Percentiles rank a stretch among this genome's conserved stretches.
Evolutionary conservation across 2,113 vertebrate genomes (phyloP).

Genomic region (Dendropsophus ebraccatus): DNA sequence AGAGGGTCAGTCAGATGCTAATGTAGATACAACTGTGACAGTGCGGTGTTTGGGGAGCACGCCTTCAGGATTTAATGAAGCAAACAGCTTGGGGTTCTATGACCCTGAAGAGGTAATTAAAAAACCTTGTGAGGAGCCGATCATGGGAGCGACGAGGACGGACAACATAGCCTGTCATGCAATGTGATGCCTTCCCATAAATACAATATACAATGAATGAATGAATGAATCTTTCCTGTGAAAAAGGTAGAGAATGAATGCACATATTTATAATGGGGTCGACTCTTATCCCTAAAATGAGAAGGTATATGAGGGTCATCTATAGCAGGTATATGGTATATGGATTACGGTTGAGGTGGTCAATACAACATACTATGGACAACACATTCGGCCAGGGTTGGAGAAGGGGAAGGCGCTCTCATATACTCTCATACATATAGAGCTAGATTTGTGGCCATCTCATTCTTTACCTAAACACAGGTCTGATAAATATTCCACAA

Average conservation of each 20-base stretch:
- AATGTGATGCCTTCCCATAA: background rate
- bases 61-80: constrained; percentile 80
- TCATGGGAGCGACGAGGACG: background rate
- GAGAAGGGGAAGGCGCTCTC: too few species aligned
- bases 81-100: constrained; percentile 76
- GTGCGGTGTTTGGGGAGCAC: constrained; percentile 69
- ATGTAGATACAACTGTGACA: constrained; percentile 87
- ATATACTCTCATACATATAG: too few species aligned
- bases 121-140: constrained; percentile 54
- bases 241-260: background rate
- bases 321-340: background rate
- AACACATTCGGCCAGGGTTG: too few species aligned
- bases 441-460: too few species aligned
- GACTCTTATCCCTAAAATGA: too few species aligned
- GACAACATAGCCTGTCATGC: background rate
- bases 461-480: too few species aligned
- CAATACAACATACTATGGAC: background rate
- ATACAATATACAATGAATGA: background rate
- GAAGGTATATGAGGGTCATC: too few species aligned
- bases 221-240: background rate
- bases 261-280: background rate
- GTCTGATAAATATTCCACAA: too few species aligned
- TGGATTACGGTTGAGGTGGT: background rate
- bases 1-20: constrained; percentile 82
- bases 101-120: constrained; percentile 79